Evolutionary conservation across 2,888 invertebrate genomes (phyloP), one percentile per base, ranked within the genome.

Genomic region (Heliconius hortense): DNA sequence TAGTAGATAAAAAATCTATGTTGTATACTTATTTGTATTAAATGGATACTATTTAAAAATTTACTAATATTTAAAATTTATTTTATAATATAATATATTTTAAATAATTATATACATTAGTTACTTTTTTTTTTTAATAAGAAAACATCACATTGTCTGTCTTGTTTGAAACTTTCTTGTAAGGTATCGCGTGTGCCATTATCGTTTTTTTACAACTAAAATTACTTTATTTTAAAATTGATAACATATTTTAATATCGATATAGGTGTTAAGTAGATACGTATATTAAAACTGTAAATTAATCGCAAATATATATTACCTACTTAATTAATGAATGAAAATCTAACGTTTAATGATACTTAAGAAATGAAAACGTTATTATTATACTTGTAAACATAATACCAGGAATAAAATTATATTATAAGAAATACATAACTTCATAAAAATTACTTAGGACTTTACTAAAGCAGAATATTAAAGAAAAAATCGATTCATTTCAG

Each of bases 401-500:
- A 28, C 8, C 18, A 28, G 7, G 0, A 62, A 28, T 28, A 10
- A 62, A 35, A 10, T 1, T 35, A 10, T 35, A 35, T 10, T 35
- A 35, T 35, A 10, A 35, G 35, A 10, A 35, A 35, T 35, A 35
- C 53, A 2, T 53, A 56, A 53, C 21, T 21, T 53, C 21, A 18
- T 21, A 53, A 1, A 59, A 11, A 11, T 59, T 24, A 59, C 13
- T 59, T 3, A 59, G n/a, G 8, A 56, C 21, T 24, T 24, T 1
- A 13, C 8, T 10, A 26, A 2, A 60, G 13, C 4, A 26, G 15
- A 60, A 60, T 60, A 39, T 10, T 13, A 39, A 66, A 43, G 18
- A 39, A 43, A 43, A 69, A 69, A 69, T 56, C 21, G 28, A 69
- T 69, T 69, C 56, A 69, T n/a, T 69, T 69, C n/a, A 56, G 28